Evolutionary conservation across 53 echinoderm and acorn worm species (phyloP).

Genomic region (Mesocentrotus franciscanus): DNA sequence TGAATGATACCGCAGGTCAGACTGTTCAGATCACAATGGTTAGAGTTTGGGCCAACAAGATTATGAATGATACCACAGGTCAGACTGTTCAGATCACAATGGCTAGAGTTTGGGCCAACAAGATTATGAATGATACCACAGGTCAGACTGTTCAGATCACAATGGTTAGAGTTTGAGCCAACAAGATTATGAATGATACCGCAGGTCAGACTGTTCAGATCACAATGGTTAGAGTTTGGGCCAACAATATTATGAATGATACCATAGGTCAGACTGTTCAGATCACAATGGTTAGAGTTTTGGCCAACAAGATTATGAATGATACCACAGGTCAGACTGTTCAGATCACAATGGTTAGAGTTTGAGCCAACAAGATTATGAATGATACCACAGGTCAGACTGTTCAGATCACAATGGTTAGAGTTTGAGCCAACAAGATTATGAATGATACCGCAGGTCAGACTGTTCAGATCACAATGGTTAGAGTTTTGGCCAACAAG

Average conservation of each 20-base stretch:
- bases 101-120: no score
- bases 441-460: background rate
- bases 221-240: no score
- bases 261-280: background rate
- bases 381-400: background rate
- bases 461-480: background rate
- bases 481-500: no score
- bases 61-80: background rate
- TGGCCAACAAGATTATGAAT: no score
- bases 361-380: no score
- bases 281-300: no score
- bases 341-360: background rate
- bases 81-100: background rate
- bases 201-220: background rate
- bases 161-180: no score
- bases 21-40: background rate
- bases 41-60: no score
- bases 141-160: background rate
- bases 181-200: no score
- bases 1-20: background rate
- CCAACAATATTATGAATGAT: no score
- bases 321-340: background rate
- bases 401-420: background rate
- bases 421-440: no score
- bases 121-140: no score